Evolutionary conservation across 2,888 invertebrate genomes (phyloP).

Genomic region (Eurytoma californica): DNA sequence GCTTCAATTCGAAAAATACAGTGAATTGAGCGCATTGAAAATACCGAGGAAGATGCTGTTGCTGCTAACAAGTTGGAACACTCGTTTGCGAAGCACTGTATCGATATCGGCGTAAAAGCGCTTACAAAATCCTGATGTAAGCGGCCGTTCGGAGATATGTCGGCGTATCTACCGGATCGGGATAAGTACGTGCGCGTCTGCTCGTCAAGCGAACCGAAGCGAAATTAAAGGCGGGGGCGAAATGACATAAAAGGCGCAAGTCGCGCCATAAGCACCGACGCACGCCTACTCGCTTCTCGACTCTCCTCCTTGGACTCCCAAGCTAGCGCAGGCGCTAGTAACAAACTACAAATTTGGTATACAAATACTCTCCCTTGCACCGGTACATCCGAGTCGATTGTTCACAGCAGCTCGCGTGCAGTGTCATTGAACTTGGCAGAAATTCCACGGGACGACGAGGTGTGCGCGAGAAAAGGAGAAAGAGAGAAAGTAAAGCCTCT

Average conservation of each 20-base stretch:
- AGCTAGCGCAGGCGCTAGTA: not conserved
- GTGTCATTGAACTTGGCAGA: not conserved
- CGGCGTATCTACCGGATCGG: not conserved
- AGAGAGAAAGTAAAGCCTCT: conserved; percentile 46
- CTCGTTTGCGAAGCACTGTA: too few relatives aligned
- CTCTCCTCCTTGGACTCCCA: not conserved
- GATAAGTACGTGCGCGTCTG: not conserved
- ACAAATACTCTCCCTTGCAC: too few relatives aligned
- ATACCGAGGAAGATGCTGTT: too few relatives aligned
- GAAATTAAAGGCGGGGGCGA: conserved; percentile 59
- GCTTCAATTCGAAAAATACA: too few relatives aligned
- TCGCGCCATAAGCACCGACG: conserved; percentile 74
- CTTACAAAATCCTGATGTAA: not conserved
- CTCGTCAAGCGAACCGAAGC: not conserved
- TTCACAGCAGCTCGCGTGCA: not conserved
- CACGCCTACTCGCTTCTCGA: conserved; percentile 2
- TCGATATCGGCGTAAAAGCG: too few relatives aligned
- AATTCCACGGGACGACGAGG: not conserved
- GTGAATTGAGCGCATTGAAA: too few relatives aligned
- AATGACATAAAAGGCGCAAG: conserved; percentile 76
- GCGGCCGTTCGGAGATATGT: too few relatives aligned
- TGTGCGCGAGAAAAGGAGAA: conserved; percentile 12
- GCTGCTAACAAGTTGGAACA: too few relatives aligned
- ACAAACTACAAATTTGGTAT: not conserved
- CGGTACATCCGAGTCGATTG: too few relatives aligned